These are phyloP conservation scores for Orgyia antiqua DNA, from an alignment of 2,888 invertebrate species.

Conservation along the genomic window DNA sequence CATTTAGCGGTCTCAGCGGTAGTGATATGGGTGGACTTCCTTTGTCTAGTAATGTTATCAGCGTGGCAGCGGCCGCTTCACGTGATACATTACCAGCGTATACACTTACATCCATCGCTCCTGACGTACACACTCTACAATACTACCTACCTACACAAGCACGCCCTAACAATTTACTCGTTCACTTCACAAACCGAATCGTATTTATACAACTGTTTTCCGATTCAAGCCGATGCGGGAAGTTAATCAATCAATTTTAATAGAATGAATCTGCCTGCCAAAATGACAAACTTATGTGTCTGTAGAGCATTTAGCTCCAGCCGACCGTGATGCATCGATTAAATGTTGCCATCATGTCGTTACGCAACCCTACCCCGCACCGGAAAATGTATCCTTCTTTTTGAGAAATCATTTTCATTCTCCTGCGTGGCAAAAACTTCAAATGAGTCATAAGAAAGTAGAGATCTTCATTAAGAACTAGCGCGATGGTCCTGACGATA, in stretches of 20 bases:
- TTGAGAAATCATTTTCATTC: too few relatives aligned
- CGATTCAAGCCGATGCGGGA: constrained; percentile 21
- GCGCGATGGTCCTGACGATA: too few relatives aligned
- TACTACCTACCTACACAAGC: background rate
- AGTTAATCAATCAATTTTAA: constrained; percentile 48
- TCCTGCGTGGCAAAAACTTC: too few relatives aligned
- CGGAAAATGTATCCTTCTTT: too few relatives aligned
- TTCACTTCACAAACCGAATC: constrained; percentile 6
- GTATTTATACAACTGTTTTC: constrained; percentile 19
- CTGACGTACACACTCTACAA: constrained; percentile 14
- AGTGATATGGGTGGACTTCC: constrained; percentile 76
- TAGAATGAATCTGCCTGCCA: constrained; percentile 35
- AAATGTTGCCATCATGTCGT: constrained; percentile 50
- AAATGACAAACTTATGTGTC: constrained; percentile 37
- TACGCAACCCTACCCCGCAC: too few relatives aligned
- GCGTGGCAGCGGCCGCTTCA: constrained; percentile 57
- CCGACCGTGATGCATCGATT: constrained; percentile 57
- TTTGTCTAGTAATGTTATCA: constrained; percentile 78
- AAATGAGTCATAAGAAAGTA: too few relatives aligned
- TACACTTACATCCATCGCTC: constrained; percentile 44
- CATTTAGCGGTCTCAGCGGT: constrained; percentile 68
- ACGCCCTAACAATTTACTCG: constrained; percentile 8
- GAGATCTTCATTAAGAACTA: too few relatives aligned
- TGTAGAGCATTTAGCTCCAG: constrained; percentile 41
- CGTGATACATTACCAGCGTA: constrained; percentile 66